Conservation (phyloP, 1,140 invertebrate genomes). For the Bombus ignitus region DNA sequence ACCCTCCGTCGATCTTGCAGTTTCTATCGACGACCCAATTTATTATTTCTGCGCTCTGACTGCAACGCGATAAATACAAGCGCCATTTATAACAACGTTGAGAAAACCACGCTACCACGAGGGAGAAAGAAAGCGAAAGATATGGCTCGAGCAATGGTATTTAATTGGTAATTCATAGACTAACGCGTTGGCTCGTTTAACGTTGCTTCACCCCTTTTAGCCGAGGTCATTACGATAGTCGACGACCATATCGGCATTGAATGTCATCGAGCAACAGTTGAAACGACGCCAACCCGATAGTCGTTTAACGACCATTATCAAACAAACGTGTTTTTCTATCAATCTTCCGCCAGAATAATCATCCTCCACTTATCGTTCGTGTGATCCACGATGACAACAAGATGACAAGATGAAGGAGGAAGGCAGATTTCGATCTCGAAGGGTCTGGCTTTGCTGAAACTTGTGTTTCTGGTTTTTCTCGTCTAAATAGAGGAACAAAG, state of each 20-base stretch:
- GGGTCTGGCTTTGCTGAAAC: neutral
- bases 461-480: neutral
- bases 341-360: neutral
- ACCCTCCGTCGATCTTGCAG: neutral
- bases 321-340: neutral
- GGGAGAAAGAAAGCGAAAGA: neutral
- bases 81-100: neutral
- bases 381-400: neutral
- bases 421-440: neutral
- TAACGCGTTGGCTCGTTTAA: neutral
- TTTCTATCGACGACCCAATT: neutral
- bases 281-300: constrained; percentile 2
- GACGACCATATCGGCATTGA: neutral
- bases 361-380: neutral
- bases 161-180: neutral
- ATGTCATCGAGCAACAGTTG: constrained; percentile 14
- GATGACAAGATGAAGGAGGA: neutral
- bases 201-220: neutral
- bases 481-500: neutral
- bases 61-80: neutral
- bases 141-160: neutral
- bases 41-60: neutral
- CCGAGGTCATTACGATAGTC: neutral
- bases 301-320: neutral
- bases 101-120: neutral